Evolutionary conservation across 2,113 vertebrate species (phyloP).

Genomic region (Laticauda laticaudata): DNA sequence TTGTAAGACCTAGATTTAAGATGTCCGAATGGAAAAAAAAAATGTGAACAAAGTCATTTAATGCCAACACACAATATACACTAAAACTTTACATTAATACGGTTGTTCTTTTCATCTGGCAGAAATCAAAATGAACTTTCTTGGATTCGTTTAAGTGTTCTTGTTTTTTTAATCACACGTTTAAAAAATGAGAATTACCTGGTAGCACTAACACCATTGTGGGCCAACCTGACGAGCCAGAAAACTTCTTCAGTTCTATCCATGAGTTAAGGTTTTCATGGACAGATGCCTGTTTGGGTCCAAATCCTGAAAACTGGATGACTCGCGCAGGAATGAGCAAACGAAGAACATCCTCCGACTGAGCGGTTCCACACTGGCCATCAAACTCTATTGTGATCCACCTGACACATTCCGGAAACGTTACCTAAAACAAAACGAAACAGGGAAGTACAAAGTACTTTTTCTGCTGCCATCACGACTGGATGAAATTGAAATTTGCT

Average conservation of each 20-base stretch:
- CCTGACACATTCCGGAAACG: slow-evolving; percentile 96
- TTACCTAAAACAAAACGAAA: slow-evolving; percentile 72
- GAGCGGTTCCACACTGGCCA: slow-evolving; percentile 92
- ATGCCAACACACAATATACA: neutral
- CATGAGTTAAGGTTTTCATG: slow-evolving; percentile 96
- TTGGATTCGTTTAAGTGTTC: no score
- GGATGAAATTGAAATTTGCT: neutral
- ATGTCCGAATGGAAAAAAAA: neutral
- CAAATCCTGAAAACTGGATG: slow-evolving; percentile 83
- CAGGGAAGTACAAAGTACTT: neutral
- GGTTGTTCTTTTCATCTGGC: neutral
- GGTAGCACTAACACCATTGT: slow-evolving; percentile 91
- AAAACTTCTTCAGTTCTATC: slow-evolving; percentile 96
- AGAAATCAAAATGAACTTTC: neutral
- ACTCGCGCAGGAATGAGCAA: slow-evolving; percentile 90
- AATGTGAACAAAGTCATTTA: neutral
- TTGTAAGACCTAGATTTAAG: neutral
- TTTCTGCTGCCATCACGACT: neutral
- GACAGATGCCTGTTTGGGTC: slow-evolving; percentile 80
- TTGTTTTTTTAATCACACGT: neutral
- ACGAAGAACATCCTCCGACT: slow-evolving; percentile 93
- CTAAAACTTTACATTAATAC: neutral
- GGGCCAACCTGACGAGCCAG: slow-evolving; percentile 92
- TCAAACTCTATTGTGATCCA: slow-evolving; percentile 98
- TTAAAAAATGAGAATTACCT: slow-evolving; percentile 69